Evolutionary conservation across 2,888 invertebrate species (phyloP).

Genomic region (Drosophila helvetica): DNA sequence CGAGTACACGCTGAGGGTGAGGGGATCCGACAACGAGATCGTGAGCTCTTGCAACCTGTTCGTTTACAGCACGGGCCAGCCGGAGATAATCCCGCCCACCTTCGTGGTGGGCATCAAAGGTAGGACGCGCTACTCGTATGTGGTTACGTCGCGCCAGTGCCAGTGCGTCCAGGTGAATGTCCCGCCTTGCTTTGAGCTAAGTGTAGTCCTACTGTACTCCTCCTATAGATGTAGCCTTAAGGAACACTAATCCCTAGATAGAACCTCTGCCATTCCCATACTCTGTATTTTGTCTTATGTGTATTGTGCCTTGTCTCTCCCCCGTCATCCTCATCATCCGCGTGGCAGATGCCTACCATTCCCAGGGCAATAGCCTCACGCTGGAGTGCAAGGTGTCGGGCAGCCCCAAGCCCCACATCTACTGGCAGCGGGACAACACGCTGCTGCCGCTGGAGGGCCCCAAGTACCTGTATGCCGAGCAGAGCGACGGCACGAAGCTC

Average conservation of each 20-base stretch:
- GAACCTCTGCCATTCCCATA: background rate
- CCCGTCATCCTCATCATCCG: background rate
- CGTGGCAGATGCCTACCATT: conserved; percentile 87
- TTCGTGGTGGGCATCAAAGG: conserved; percentile 91
- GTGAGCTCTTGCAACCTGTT: conserved; percentile 88
- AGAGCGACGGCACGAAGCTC: conserved; percentile 88
- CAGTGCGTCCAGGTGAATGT: conserved; percentile 53
- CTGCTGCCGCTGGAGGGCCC: conserved; percentile 85
- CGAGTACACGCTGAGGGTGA: conserved; percentile 90
- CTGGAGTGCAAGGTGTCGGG: conserved; percentile 91
- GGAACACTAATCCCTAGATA: conserved; percentile 18
- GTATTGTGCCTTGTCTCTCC: conserved; percentile 33
- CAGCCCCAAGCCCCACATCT: conserved; percentile 88
- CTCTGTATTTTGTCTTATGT: conserved; percentile 49
- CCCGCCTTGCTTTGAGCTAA: conserved; percentile 33
- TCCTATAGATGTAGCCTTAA: conserved; percentile 4
- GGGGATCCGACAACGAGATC: conserved; percentile 89
- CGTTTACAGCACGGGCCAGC: conserved; percentile 81
- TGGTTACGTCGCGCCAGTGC: conserved; percentile 2
- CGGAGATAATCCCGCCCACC: conserved; percentile 88
- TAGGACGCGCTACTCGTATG: conserved; percentile 76
- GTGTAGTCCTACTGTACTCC: conserved; percentile 11
- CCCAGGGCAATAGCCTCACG: conserved; percentile 88
- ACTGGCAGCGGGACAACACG: conserved; percentile 88
- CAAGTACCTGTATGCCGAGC: conserved; percentile 87